phyloP scores from a whole-genome alignment of 1,140 invertebrate species.

The Probaryconus sp. region DNA sequence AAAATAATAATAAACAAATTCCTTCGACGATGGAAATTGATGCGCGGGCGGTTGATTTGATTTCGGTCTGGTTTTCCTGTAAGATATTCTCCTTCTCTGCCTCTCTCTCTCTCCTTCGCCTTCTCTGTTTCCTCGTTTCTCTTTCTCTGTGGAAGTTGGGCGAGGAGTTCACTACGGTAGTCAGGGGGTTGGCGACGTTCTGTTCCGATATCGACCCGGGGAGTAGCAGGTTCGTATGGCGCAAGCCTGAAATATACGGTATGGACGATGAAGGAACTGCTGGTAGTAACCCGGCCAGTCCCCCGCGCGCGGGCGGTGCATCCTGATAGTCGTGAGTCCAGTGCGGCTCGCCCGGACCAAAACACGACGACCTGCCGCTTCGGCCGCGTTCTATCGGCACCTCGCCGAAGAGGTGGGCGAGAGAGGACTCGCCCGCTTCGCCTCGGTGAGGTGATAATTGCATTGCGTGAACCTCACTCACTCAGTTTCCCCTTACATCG shows the following conservation, averaged over 20 bases:
- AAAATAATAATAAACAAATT: too few relatives aligned
- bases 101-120: too few relatives aligned
- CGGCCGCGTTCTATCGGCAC: conserved; percentile 19
- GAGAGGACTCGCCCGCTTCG: conserved; percentile 37
- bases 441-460: conserved; percentile 32
- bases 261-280: conserved; percentile 59
- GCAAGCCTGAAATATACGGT: conserved; percentile 65
- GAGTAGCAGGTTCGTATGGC: conserved; percentile 66
- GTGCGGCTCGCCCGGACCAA: conserved; percentile 38
- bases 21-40: too few relatives aligned
- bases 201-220: conserved; percentile 75
- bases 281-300: conserved; percentile 76
- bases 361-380: conserved; percentile 33
- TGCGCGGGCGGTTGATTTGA: too few relatives aligned
- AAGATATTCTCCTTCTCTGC: too few relatives aligned
- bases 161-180: conserved; percentile 55
- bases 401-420: conserved; percentile 50
- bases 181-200: conserved; percentile 64
- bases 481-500: conserved; percentile 2
- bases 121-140: too few relatives aligned
- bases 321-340: conserved; percentile 57
- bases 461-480: conserved; percentile 2
- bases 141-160: too few relatives aligned
- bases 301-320: conserved; percentile 74
- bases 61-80: too few relatives aligned